Evolutionary conservation across 2,113 vertebrate species (phyloP), one percentile per base, ranked within the genome.

Genomic region (Phyllostomus discolor): DNA sequence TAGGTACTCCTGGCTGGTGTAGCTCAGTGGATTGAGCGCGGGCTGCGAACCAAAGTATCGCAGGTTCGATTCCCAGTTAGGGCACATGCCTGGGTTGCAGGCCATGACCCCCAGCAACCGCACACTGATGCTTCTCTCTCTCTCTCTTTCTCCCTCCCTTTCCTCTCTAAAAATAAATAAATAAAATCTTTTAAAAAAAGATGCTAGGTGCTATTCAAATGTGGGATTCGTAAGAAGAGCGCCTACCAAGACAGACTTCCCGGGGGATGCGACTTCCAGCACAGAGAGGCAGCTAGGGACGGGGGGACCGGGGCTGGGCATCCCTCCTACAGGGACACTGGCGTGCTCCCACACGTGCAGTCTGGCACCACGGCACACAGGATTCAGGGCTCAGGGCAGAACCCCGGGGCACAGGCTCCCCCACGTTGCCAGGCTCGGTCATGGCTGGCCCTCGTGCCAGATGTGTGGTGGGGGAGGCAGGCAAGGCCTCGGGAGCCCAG

Each of bases 331-430:
- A 38, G 84, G 76, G 10, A 26, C 5, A 24, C 10, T 5, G 8
- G 52, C 4, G 3, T 8, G 41, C 20, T 4, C 17, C 10, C 10
- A 10, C 22, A 28, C n/a, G 1, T 12, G 43, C 4, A 43, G 19
- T 38, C 2, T 16, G 28, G 35, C 38, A 31, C 24, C 17, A 15
- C 22, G 31, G 28, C 26, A 22, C 17, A n/a, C 10, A 41, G 19
- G 81, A 41, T n/a, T 38, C 17, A n/a, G 72, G 72, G 28, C 19
- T 9, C 15, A 26, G 19, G 67, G 17, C 22, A 54, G 80, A n/a
- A 5, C 10, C 11, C 33, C 10, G 35, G 54, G 69, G 9, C 48
- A 35, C 35, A 31, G 31, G 16, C 8, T 70, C 22, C 33, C 17
- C 31, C 31, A 14, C 12, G 6, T 67, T 59, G 12, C 3, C 14